These are phyloP conservation scores for Hyles lineata DNA, from an alignment of 2,888 invertebrate species.

Conservation along the genomic window DNA sequence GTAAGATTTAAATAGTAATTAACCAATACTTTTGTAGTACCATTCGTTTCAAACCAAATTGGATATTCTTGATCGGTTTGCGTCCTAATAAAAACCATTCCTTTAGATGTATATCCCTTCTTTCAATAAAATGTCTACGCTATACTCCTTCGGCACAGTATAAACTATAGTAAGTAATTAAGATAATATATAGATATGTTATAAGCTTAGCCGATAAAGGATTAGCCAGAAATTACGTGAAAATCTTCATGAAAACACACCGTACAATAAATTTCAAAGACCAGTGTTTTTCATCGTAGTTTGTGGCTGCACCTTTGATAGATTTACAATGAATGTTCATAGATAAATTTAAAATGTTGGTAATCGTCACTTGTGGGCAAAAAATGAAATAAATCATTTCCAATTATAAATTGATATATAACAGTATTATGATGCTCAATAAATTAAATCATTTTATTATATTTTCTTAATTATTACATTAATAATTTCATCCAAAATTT, in stretches of 20 bases:
- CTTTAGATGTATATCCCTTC: slow-evolving; percentile 42
- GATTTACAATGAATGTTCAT: slow-evolving; percentile 39
- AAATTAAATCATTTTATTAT: background rate
- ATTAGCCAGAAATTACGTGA: background rate
- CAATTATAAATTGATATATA: background rate
- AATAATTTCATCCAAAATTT: background rate
- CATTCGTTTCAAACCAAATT: slow-evolving; percentile 1
- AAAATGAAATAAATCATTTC: slow-evolving; percentile 34
- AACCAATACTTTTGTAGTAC: slow-evolving; percentile 19
- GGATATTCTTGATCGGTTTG: slow-evolving; percentile 33
- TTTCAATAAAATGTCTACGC: slow-evolving; percentile 32
- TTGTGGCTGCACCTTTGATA: slow-evolving; percentile 34
- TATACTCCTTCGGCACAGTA: slow-evolving; percentile 4
- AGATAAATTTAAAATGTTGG: slow-evolving; percentile 33
- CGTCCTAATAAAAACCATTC: slow-evolving; percentile 51
- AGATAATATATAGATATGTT: background rate
- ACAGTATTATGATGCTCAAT: slow-evolving; percentile 9
- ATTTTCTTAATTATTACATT: slow-evolving; percentile 9
- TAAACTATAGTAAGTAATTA: slow-evolving; percentile 11
- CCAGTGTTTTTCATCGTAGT: background rate
- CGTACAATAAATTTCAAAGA: background rate
- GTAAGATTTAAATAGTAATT: background rate
- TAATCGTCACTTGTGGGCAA: slow-evolving; percentile 44
- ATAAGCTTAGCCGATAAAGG: slow-evolving; percentile 22
- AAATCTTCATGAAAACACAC: background rate